phyloP scores from a whole-genome alignment of 2,888 invertebrate genomes.

The Parthenolecanium corni region DNA sequence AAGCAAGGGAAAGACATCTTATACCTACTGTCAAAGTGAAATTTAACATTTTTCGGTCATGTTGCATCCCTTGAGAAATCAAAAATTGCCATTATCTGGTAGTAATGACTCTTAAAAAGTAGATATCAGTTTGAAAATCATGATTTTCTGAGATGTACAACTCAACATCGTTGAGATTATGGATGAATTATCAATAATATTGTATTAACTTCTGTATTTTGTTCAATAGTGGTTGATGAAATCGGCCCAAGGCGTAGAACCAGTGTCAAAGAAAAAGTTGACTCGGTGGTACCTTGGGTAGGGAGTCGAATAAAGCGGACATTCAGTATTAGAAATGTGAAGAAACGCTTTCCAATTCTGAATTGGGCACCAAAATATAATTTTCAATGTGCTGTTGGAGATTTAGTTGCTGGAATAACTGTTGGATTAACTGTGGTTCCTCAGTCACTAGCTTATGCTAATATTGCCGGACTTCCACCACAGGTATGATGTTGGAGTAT shows the following conservation, averaged over 20 bases:
- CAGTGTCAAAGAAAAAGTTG: conserved; percentile 36
- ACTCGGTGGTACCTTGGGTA: conserved; percentile 40
- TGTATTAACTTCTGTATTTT: neutral
- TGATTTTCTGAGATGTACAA: no score
- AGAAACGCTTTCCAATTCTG: conserved; percentile 61
- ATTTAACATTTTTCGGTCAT: no score
- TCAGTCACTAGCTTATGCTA: conserved; percentile 71
- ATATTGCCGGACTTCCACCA: conserved; percentile 64
- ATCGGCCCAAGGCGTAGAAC: conserved; percentile 36
- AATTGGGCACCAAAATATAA: conserved; percentile 69
- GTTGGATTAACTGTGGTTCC: conserved; percentile 90
- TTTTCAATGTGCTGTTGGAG: conserved; percentile 60
- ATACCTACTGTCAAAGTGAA: no score
- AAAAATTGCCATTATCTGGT: no score
- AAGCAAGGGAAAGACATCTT: no score
- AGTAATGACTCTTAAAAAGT: no score
- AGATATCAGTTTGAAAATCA: no score
- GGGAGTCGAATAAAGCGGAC: conserved; percentile 41
- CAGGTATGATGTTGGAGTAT: conserved; percentile 40
- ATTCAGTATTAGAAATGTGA: conserved; percentile 57
- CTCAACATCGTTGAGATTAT: no score
- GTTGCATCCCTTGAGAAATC: no score
- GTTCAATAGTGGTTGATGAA: conserved; percentile 42
- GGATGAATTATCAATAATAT: no score
- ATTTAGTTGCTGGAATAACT: conserved; percentile 80